Base-by-base conservation (phyloP, 35 echinoderm and acorn worm genomes). In the Stichopus chloronotus region DNA sequence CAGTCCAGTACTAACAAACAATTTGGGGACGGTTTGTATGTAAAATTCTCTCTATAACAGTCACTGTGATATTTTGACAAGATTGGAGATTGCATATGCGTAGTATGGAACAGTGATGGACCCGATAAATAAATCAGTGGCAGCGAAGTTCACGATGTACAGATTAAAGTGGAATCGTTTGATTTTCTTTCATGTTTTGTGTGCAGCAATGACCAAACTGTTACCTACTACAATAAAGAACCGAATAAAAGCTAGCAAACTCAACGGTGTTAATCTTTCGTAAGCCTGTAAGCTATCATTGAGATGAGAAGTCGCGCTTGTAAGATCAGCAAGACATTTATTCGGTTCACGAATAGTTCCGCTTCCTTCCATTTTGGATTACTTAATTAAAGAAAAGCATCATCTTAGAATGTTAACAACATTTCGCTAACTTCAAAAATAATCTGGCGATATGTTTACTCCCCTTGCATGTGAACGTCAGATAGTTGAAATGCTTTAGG, bases 121-220 rank as follows among this genome's bases (percentile, higher is more conserved):
- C 10, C 82, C 82, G 13, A 60, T 85, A 3, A 85, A 58, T 5
- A 85, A 85, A n/a, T 85, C 82, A 20, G 55, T 55, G 16, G 24
- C 11, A 8, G 82, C 82, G 6, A 85, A 23, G 24, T 85, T 85
- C 14, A 85, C 19, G 55, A 85, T 85, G 55, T 85, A 85, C 20
- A 85, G 17, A 59, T 85, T 85, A 25, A 85, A 85, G 58, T 85
- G 82, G 9, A 9, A 5, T n/a, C 24, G 19, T 85, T 55, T 85
- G 5, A 85, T 85, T 57, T 58, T 58, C 10, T 17, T 58, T 14
- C 16, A 57, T 9, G 54, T 85, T 5, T 17, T 20, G 17, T 22
- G 58, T 58, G 55, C 55, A 13, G 58, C 7, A 22, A 85, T 58
- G 12, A 85, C 58, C 16, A 85, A 58, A 55, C 55, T 5, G 19